Base-by-base conservation (phyloP, 2,113 vertebrate genomes). In the Corythoichthys haematopterus region DNA sequence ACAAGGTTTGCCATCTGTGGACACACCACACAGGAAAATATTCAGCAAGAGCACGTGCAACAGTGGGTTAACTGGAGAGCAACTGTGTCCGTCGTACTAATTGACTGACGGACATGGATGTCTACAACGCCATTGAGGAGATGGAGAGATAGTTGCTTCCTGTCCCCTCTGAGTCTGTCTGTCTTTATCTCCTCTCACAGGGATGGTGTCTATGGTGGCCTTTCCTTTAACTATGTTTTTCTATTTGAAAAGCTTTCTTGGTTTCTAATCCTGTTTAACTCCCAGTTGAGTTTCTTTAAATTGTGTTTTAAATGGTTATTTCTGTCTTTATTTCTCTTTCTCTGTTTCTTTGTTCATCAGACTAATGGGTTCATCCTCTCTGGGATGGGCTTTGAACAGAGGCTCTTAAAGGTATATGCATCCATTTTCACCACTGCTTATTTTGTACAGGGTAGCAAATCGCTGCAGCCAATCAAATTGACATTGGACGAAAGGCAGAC, bases 1-100 rank as follows among this genome's bases (percentile, higher is more conserved):
- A 96, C 88, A 15, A 93, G 92, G 88, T 92, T 93, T 72, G 95
- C 95, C 97, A 99, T 99, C 97, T 99, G 95, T 76, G 75, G 89
- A 91, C 83, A 87, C 75, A 58, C 28, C 85, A 89, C 77, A 88
- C 75, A 77, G 85, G 76, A 82, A 67, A 87, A 84, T 71, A 72
- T 84, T 84, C 68, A 81, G 81, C 9, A 70, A 75, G 79, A 72
- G 80, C 53, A 72, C 37, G 56, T 60, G 80, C 56, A 37, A 63
- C 80, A 74, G 77, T 73, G 70, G 66, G 67, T 35, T 66, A 66
- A 65, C 58, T 48, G n/a, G 76, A 35, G 46, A 75, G 74, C 16
- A 71, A 79, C 79, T 71, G 78, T 1, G 72, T 71, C 77, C 65
- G 77, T 69, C 70, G 66, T 68, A 74, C 65, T 40, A 75, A 77